phyloP scores from a whole-genome alignment of 2,888 invertebrate genomes.

The Leptarthrus brevirostris region DNA sequence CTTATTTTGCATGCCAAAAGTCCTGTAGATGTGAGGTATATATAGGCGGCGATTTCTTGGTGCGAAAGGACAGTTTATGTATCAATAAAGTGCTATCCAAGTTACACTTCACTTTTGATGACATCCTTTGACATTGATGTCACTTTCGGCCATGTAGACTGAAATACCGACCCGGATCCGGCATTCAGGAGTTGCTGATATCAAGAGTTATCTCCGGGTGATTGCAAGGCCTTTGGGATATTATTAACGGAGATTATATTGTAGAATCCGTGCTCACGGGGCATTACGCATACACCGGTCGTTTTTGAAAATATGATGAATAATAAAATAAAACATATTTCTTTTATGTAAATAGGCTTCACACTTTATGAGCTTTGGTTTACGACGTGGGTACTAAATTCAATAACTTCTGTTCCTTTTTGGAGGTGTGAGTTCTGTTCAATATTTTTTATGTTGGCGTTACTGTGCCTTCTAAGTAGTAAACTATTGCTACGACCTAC shows the following conservation, averaged over 20 bases:
- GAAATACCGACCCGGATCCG: not conserved
- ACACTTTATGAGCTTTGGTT: too few relatives aligned
- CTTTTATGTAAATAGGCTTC: too few relatives aligned
- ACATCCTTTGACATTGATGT: not conserved
- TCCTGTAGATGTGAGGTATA: not conserved
- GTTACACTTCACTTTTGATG: not conserved
- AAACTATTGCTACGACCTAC: too few relatives aligned
- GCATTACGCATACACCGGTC: not conserved
- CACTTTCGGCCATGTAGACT: not conserved
- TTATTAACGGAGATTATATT: slow-evolving; percentile 3
- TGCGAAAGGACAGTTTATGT: not conserved
- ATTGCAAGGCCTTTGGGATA: not conserved
- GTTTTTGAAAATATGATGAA: too few relatives aligned
- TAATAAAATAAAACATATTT: too few relatives aligned
- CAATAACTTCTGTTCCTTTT: too few relatives aligned
- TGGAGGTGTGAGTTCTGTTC: too few relatives aligned
- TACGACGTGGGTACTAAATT: too few relatives aligned
- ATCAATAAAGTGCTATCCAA: not conserved
- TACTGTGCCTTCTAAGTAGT: too few relatives aligned
- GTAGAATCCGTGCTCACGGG: not conserved
- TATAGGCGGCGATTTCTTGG: not conserved
- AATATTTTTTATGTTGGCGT: too few relatives aligned
- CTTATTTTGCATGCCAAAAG: not conserved
- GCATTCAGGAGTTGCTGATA: not conserved
- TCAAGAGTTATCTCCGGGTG: not conserved